A percentile compares a stretch with the other conserved stretches of the same genome.
Evolutionary conservation across 2,888 invertebrate genomes (phyloP).

Genomic region (Eilema griseolum): DNA sequence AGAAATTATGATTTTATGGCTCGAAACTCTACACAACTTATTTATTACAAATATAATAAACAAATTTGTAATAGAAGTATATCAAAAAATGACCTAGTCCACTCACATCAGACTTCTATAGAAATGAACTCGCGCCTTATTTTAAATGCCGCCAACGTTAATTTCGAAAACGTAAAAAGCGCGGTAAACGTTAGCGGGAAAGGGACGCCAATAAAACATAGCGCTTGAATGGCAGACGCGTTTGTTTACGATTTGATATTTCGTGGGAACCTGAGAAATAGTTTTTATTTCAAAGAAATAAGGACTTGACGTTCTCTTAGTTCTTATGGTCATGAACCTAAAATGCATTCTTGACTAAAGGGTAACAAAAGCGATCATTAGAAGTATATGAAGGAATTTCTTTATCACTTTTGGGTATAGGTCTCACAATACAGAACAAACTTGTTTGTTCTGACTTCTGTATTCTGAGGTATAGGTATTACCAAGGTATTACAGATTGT

Average conservation of each 20-base stretch:
- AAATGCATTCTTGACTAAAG: constrained; percentile 65
- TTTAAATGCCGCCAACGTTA: constrained; percentile 85
- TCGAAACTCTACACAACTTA: constrained; percentile 50
- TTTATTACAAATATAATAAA: constrained; percentile 63
- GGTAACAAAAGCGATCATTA: constrained; percentile 1
- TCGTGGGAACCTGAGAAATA: constrained; percentile 76
- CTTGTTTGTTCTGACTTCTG: too few species aligned
- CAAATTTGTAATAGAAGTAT: constrained; percentile 78
- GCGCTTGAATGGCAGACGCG: constrained; percentile 77
- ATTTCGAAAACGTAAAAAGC: constrained; percentile 81
- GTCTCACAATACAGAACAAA: too few species aligned
- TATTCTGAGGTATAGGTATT: too few species aligned
- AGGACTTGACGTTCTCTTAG: constrained; percentile 67
- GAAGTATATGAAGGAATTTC: not conserved
- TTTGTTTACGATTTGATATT: constrained; percentile 85
- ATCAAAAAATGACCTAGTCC: constrained; percentile 82
- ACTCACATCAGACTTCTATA: constrained; percentile 76
- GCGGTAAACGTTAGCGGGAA: constrained; percentile 83
- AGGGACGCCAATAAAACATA: constrained; percentile 86
- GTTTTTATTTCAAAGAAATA: constrained; percentile 80
- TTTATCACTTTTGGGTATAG: not conserved
- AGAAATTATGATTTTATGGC: constrained; percentile 54
- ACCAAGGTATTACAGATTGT: too few species aligned
- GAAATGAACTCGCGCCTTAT: constrained; percentile 83
- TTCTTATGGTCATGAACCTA: constrained; percentile 67